These are phyloP conservation scores for Dasypus novemcinctus DNA, from an alignment of 2,113 vertebrate genomes.

Conservation along the genomic window DNA sequence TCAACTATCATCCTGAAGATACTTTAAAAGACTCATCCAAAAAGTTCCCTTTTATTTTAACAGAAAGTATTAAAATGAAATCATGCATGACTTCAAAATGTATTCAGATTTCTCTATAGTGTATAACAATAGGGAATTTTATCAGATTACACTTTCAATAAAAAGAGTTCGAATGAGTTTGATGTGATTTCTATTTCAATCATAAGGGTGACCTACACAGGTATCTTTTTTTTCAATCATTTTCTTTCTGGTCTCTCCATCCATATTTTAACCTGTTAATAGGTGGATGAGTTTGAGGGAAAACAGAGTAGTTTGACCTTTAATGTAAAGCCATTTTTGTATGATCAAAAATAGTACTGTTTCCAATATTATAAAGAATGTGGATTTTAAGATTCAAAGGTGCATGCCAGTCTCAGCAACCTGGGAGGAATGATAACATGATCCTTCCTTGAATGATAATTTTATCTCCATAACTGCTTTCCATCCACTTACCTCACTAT, in stretches of 20 bases:
- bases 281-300: slow-evolving; percentile 47
- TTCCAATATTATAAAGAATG: slow-evolving; percentile 38
- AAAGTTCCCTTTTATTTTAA: slow-evolving; percentile 65
- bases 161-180: slow-evolving; percentile 67
- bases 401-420: background rate
- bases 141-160: slow-evolving; percentile 75
- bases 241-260: slow-evolving; percentile 45
- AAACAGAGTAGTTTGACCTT: slow-evolving; percentile 67
- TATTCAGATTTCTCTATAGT: slow-evolving; percentile 67
- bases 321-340: slow-evolving; percentile 69
- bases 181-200: slow-evolving; percentile 73
- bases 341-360: slow-evolving; percentile 56
- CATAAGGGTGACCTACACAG: slow-evolving; percentile 60
- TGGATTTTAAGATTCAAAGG: slow-evolving; percentile 61
- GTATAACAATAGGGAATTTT: slow-evolving; percentile 71
- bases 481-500: slow-evolving; percentile 23
- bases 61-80: slow-evolving; percentile 63
- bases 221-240: slow-evolving; percentile 45
- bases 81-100: slow-evolving; percentile 67
- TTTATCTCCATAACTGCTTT: slow-evolving; percentile 62
- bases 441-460: slow-evolving; percentile 60
- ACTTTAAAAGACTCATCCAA: slow-evolving; percentile 42
- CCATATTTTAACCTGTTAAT: slow-evolving; percentile 66
- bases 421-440: slow-evolving; percentile 63
- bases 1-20: slow-evolving; percentile 47